Conservation (phyloP, 2,113 vertebrate genomes). For the Cyanistes caeruleus region DNA sequence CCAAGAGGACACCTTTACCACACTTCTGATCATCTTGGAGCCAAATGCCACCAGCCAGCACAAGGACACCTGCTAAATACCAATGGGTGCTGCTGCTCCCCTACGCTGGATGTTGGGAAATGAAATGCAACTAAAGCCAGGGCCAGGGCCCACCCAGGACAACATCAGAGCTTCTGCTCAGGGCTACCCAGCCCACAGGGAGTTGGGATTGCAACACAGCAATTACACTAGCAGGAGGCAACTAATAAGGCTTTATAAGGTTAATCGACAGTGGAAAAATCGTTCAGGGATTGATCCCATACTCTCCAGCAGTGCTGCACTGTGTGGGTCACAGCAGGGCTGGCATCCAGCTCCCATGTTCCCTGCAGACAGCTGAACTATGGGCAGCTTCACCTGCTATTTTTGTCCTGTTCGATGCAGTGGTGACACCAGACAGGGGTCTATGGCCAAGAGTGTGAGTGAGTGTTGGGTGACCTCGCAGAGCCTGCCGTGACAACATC, state of each 20-base stretch:
- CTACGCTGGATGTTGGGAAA: background rate
- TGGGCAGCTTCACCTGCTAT: background rate
- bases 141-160: background rate
- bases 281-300: background rate
- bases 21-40: background rate
- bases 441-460: background rate
- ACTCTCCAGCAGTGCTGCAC: background rate
- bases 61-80: background rate
- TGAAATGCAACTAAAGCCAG: background rate
- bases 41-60: background rate
- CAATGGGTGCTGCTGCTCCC: background rate
- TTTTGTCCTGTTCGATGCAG: background rate
- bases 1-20: accelerated
- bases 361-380: background rate
- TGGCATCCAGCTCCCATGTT: background rate
- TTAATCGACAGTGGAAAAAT: conserved; percentile 33
- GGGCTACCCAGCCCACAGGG: background rate
- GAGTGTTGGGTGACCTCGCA: background rate
- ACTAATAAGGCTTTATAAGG: background rate
- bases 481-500: background rate
- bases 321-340: background rate
- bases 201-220: background rate
- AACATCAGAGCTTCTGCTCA: background rate
- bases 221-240: background rate
- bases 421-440: background rate